These are phyloP conservation scores for Stegodyphus dumicola DNA, from an alignment of 1,140 invertebrate genomes.

Conservation along the genomic window DNA sequence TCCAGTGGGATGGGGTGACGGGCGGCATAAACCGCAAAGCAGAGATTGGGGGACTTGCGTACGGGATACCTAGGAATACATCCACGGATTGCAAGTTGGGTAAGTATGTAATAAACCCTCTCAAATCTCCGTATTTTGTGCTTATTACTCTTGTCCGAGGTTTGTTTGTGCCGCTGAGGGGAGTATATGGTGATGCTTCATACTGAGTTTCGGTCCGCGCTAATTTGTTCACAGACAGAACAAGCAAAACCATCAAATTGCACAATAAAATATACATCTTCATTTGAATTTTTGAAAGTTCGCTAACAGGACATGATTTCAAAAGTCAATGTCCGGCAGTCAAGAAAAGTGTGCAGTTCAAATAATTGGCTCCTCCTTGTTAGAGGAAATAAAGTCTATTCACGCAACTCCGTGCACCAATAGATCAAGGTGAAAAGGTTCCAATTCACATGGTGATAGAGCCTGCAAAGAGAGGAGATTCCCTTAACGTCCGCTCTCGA, in stretches of 20 bases:
- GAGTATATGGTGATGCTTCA: background rate
- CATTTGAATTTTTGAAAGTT: background rate
- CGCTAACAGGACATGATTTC: background rate
- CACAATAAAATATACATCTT: background rate
- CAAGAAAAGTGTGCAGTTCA: background rate
- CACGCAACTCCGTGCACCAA: background rate
- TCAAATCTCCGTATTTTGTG: constrained; percentile 89
- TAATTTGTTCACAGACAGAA: background rate
- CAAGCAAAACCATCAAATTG: background rate
- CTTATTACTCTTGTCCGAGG: constrained; percentile 77
- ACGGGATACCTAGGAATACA: constrained; percentile 78
- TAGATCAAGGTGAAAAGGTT: background rate
- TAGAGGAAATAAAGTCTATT: too few relatives aligned
- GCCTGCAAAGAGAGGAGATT: background rate
- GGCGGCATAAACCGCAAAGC: constrained; percentile 77
- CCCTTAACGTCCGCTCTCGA: background rate
- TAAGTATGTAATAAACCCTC: constrained; percentile 77
- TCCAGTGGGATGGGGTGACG: constrained; percentile 81
- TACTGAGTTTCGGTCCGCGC: background rate
- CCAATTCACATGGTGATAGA: constrained; percentile 12
- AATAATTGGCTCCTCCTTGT: too few relatives aligned
- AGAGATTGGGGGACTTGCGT: constrained; percentile 82
- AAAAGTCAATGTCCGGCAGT: background rate
- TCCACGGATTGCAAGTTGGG: constrained; percentile 69
- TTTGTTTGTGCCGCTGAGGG: constrained; percentile 1